Conservation (phyloP, 2,113 vertebrate genomes). For the Colius striatus region DNA sequence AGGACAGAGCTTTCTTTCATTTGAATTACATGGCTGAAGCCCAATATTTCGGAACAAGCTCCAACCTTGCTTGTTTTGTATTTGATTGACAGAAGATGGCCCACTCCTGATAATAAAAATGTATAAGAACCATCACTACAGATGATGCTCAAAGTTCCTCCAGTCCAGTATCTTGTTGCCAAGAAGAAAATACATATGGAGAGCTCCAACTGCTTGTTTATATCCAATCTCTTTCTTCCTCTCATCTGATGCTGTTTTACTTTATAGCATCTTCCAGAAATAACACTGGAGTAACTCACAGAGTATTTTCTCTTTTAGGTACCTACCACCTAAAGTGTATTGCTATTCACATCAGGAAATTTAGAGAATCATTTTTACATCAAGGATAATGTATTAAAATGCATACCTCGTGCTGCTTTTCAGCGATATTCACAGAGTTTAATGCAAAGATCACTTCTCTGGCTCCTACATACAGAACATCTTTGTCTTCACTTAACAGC, state of each 20-base stretch:
- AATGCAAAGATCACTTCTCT: constrained; percentile 92
- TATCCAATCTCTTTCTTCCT: background rate
- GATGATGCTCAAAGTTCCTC: background rate
- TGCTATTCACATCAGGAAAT: background rate
- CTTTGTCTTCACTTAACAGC: constrained; percentile 85
- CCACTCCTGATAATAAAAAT: background rate
- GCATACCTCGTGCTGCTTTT: constrained; percentile 85
- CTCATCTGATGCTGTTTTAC: background rate
- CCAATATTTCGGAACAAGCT: background rate
- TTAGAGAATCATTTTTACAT: background rate
- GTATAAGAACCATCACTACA: rapidly evolving
- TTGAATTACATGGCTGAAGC: background rate
- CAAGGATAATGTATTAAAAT: background rate
- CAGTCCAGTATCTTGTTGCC: background rate
- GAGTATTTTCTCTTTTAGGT: background rate
- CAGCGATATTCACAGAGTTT: constrained; percentile 81
- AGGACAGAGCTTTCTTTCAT: background rate
- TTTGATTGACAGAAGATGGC: background rate
- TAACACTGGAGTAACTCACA: background rate
- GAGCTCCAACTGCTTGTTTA: background rate
- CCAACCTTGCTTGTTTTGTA: background rate
- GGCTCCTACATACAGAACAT: constrained; percentile 90
- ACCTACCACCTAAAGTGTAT: background rate
- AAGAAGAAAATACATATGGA: background rate
- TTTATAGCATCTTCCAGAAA: background rate